phyloP scores from a whole-genome alignment of 2,797 vertebrate species.

The Epinephelus malabaricus region DNA sequence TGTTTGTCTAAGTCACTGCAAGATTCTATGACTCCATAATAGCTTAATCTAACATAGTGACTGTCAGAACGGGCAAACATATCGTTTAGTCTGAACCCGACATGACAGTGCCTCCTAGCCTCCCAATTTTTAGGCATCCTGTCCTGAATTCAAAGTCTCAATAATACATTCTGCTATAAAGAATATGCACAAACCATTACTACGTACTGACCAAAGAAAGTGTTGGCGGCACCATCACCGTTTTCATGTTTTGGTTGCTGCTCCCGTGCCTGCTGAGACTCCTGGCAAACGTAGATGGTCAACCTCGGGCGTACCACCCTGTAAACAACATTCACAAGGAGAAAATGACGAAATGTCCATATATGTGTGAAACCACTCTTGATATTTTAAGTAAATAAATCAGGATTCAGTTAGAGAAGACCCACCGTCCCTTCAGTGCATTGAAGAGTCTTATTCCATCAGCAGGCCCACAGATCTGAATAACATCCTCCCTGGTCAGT shows the following conservation, averaged over 20 bases:
- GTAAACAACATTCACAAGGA: conserved; percentile 22
- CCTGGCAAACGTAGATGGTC: conserved; percentile 98
- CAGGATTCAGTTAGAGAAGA: conserved; percentile 14
- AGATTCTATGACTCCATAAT: too few species aligned
- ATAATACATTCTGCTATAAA: neutral
- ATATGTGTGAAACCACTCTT: neutral
- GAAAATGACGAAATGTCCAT: neutral
- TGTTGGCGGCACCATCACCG: conserved; percentile 88
- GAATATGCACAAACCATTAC: neutral
- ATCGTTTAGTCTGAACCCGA: too few species aligned
- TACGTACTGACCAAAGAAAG: conserved; percentile 91
- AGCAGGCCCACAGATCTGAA: conserved; percentile 98
- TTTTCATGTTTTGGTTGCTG: conserved; percentile 94
- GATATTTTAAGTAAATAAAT: too few species aligned
- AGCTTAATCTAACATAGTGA: too few species aligned
- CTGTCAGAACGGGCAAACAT: too few species aligned
- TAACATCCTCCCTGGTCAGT: conserved; percentile 96
- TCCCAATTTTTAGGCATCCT: too few species aligned
- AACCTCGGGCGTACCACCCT: conserved; percentile 95
- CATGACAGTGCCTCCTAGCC: too few species aligned
- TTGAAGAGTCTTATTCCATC: conserved; percentile 98
- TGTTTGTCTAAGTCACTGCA: too few species aligned
- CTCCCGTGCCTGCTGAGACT: conserved; percentile 91
- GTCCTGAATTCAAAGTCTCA: neutral
- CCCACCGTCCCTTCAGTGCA: conserved; percentile 94